A percentile compares a stretch with the other conserved stretches of the same genome.
Conservation (phyloP, 2,797 vertebrate genomes). For the Cryptoprocta ferox region DNA sequence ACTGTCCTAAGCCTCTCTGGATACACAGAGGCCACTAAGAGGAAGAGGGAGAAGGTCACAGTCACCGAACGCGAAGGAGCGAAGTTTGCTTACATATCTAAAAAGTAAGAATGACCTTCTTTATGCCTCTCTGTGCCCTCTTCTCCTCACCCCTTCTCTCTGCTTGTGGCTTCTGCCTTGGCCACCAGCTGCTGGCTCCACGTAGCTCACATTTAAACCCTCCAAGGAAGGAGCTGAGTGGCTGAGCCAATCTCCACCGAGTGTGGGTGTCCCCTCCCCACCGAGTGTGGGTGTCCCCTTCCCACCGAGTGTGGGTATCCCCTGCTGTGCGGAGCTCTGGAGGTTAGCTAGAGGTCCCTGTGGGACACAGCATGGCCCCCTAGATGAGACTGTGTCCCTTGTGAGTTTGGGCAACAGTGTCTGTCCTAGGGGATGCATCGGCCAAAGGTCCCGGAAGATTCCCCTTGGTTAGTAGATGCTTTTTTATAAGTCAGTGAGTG, state of each 20-base stretch:
- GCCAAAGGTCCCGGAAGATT: neutral
- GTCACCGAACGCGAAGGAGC: neutral
- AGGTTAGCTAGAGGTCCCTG: neutral
- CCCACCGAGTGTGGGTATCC: neutral
- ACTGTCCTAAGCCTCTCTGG: neutral
- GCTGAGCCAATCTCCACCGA: neutral
- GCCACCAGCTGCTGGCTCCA: neutral
- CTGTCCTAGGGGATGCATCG: neutral
- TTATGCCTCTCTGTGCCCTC: neutral
- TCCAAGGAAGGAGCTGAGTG: neutral
- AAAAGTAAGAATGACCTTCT: neutral
- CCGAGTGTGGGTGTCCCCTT: neutral
- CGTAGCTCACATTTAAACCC: neutral
- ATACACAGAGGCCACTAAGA: neutral
- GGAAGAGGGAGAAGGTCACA: neutral
- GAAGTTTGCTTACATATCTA: fast-evolving
- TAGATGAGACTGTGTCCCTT: neutral
- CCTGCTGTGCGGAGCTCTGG: neutral
- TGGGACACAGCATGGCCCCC: fast-evolving
- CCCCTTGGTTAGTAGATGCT: neutral
- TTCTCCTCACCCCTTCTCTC: neutral
- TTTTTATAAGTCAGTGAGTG: neutral
- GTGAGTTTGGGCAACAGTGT: neutral
- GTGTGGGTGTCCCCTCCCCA: neutral
- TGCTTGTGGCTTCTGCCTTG: neutral